phyloP scores from a whole-genome alignment of 1,140 invertebrate genomes.

The Cataglyphis hispanica region DNA sequence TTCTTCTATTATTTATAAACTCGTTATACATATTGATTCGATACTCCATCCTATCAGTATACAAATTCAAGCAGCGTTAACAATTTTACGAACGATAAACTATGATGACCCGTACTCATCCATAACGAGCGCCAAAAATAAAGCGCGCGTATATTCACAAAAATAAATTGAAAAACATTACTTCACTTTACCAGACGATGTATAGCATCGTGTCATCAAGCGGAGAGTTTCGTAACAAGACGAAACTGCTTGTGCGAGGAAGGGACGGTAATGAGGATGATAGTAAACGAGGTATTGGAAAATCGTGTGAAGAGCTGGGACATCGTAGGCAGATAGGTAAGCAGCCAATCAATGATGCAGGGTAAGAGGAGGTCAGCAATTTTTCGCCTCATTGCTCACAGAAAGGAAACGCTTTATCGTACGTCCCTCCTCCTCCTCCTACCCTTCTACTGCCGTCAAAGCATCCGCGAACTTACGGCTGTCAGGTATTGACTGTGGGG shows the following conservation, averaged over 20 bases:
- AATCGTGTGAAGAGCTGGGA: constrained; percentile 69
- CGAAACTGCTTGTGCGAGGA: constrained; percentile 49
- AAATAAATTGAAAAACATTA: constrained; percentile 15
- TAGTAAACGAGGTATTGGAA: constrained; percentile 74
- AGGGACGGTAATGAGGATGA: constrained; percentile 32
- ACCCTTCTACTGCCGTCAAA: not conserved
- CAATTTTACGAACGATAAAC: not conserved
- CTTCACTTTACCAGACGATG: constrained; percentile 8
- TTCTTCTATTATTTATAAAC: not conserved
- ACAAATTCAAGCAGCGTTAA: not conserved
- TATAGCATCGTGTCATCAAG: constrained; percentile 40
- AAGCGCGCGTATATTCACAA: not conserved
- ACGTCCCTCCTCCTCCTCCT: not conserved
- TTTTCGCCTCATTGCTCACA: constrained; percentile 76
- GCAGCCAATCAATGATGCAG: not conserved
- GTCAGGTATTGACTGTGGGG: constrained; percentile 27
- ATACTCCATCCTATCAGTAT: not conserved
- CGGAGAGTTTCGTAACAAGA: constrained; percentile 64
- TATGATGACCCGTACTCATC: not conserved
- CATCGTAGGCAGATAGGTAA: constrained; percentile 44
- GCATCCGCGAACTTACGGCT: constrained; percentile 50
- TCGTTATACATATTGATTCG: not conserved
- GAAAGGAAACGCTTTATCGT: constrained; percentile 75
- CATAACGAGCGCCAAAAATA: constrained; percentile 7
- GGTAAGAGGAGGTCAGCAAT: constrained; percentile 67